A percentile compares a stretch with the other conserved stretches of the same genome.
Conservation (phyloP, 2,888 invertebrate genomes). For the Marronus borbonicus region DNA sequence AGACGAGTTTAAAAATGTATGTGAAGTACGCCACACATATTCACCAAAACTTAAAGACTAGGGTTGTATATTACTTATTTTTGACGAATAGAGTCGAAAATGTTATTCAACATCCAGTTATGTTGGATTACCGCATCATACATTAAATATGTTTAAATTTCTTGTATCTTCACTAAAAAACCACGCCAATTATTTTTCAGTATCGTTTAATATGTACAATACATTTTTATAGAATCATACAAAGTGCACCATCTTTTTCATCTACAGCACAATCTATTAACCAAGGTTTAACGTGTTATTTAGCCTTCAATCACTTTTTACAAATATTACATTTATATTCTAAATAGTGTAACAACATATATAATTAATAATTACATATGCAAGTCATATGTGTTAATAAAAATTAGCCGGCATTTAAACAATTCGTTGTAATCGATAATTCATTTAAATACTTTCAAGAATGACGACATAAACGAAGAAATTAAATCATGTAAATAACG, state of each 20-base stretch:
- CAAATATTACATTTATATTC: too few species aligned
- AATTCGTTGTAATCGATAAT: not conserved
- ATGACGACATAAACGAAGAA: not conserved
- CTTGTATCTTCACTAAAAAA: not conserved
- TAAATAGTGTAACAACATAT: too few species aligned
- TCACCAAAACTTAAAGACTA: not conserved
- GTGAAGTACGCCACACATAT: conserved; percentile 7
- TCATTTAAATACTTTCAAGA: not conserved
- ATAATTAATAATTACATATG: too few species aligned
- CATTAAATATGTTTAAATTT: not conserved
- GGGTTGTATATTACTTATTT: not conserved
- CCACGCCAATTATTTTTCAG: conserved; percentile 18
- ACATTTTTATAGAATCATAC: not conserved
- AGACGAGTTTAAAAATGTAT: not conserved
- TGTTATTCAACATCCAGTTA: not conserved
- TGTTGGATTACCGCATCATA: not conserved
- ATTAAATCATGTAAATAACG: not conserved
- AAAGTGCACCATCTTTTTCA: too few species aligned
- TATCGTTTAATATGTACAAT: not conserved
- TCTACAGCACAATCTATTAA: too few species aligned
- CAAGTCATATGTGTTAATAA: too few species aligned
- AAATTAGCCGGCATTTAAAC: not conserved
- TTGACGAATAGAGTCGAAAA: too few species aligned
- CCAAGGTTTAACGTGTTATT: too few species aligned
- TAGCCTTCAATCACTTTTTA: too few species aligned